These are phyloP conservation scores for Fregata magnificens DNA, from an alignment of 2,113 vertebrate species.

Conservation along the genomic window DNA sequence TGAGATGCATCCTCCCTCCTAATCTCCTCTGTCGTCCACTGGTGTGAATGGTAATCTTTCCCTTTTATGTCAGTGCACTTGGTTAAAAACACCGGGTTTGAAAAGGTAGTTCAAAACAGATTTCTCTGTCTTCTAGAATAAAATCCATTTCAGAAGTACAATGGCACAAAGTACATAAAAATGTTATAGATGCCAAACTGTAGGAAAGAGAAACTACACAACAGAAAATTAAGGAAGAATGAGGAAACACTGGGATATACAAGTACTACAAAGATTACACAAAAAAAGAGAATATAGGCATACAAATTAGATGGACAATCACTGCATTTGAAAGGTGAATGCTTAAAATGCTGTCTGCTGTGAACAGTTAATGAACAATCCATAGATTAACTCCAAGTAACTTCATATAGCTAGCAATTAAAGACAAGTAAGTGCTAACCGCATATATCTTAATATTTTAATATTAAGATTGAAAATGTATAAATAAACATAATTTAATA, in stretches of 20 bases:
- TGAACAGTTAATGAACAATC: not conserved
- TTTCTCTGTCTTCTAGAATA: not conserved
- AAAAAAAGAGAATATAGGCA: not conserved
- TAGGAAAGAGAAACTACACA: not conserved
- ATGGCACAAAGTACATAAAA: not conserved
- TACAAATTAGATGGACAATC: not conserved
- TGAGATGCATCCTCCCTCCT: not conserved
- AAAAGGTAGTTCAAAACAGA: not conserved
- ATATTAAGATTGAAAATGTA: not conserved
- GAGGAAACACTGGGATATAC: not conserved
- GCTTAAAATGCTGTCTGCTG: not conserved
- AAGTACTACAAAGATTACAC: not conserved
- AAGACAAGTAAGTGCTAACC: not conserved
- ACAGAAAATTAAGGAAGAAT: not conserved
- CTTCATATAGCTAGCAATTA: not conserved
- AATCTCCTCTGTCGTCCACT: not conserved
- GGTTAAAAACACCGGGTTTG: not conserved
- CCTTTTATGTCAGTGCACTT: not conserved
- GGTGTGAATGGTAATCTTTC: not conserved
- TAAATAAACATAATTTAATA: not conserved
- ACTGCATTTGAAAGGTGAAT: not conserved
- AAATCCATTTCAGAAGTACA: not conserved
- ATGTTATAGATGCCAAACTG: not conserved
- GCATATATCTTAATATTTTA: not conserved
- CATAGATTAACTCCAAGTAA: not conserved